A percentile compares a stretch with the other conserved stretches of the same genome.
These are phyloP conservation scores for Xenopus laevis DNA, from an alignment of 2,113 vertebrate genomes.

Conservation along the genomic window DNA sequence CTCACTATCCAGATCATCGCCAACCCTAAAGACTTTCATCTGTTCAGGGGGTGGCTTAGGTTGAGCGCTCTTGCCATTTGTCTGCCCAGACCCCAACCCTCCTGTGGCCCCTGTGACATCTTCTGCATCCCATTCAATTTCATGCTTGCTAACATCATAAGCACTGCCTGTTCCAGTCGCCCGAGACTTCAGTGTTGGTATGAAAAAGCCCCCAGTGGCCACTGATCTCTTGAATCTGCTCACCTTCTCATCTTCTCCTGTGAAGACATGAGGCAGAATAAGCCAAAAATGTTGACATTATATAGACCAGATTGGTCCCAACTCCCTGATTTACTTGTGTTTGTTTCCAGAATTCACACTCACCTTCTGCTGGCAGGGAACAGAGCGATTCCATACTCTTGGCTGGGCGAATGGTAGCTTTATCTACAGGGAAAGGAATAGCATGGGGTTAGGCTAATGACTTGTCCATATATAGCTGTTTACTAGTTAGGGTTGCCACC, in stretches of 20 bases:
- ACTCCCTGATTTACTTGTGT: no score
- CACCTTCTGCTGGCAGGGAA: slow-evolving; percentile 86
- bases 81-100: slow-evolving; percentile 53
- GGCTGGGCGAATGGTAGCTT: slow-evolving; percentile 83
- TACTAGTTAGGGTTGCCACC: no score
- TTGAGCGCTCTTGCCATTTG: slow-evolving; percentile 49
- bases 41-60: slow-evolving; percentile 82
- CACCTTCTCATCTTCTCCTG: slow-evolving; percentile 77
- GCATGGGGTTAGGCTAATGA: no score
- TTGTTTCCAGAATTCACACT: slow-evolving; percentile 36
- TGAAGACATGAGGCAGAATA: slow-evolving; percentile 1
- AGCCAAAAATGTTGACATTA: no score
- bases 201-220: slow-evolving; percentile 73
- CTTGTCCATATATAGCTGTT: no score
- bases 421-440: slow-evolving; percentile 70
- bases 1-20: slow-evolving; percentile 72
- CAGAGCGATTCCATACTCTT: slow-evolving; percentile 98
- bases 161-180: slow-evolving; percentile 76
- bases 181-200: slow-evolving; percentile 76
- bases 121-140: slow-evolving; percentile 76
- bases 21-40: slow-evolving; percentile 87
- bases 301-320: no score
- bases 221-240: slow-evolving; percentile 67
- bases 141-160: slow-evolving; percentile 77
- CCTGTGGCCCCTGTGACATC: slow-evolving; percentile 65